Evolutionary conservation across 2,888 invertebrate genomes (phyloP).

Genomic region (Tolmerus cingulatus): DNA sequence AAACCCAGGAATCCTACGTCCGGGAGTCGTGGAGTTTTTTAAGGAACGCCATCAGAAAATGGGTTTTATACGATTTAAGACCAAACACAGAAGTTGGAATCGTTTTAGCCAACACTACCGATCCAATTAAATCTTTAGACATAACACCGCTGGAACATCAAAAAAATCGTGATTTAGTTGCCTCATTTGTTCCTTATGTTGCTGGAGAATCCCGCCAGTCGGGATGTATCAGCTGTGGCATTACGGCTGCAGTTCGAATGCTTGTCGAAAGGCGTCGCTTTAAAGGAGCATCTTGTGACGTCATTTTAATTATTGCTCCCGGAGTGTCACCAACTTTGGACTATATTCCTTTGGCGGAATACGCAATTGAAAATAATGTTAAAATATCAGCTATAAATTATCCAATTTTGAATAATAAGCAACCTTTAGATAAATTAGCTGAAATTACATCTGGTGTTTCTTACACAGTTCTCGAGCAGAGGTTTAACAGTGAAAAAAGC

Average conservation of each 20-base stretch:
- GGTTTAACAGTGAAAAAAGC: slow-evolving; percentile 66
- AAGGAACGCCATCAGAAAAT: slow-evolving; percentile 68
- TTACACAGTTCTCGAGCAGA: slow-evolving; percentile 66
- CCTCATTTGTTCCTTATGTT: slow-evolving; percentile 66
- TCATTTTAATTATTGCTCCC: slow-evolving; percentile 67
- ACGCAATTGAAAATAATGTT: slow-evolving; percentile 62
- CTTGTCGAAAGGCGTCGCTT: slow-evolving; percentile 61
- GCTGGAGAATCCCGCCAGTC: slow-evolving; percentile 65
- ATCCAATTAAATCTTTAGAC: slow-evolving; percentile 58
- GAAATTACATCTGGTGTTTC: slow-evolving; percentile 63
- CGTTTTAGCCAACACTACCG: slow-evolving; percentile 63
- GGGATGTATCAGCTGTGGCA: slow-evolving; percentile 62
- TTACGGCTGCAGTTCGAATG: slow-evolving; percentile 59
- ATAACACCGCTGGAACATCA: slow-evolving; percentile 59
- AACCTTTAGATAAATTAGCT: slow-evolving; percentile 64
- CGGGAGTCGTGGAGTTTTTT: slow-evolving; percentile 70
- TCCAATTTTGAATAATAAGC: slow-evolving; percentile 63
- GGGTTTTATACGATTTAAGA: slow-evolving; percentile 67
- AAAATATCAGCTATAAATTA: slow-evolving; percentile 67
- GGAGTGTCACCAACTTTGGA: slow-evolving; percentile 64
- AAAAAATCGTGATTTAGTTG: slow-evolving; percentile 61
- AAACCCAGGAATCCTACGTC: slow-evolving; percentile 67
- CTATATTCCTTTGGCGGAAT: slow-evolving; percentile 57
- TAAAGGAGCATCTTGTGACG: slow-evolving; percentile 66
- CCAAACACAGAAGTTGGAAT: slow-evolving; percentile 66